Evolutionary conservation across 1,140 invertebrate species (phyloP).

Genomic region (Drosophila fuyamai): DNA sequence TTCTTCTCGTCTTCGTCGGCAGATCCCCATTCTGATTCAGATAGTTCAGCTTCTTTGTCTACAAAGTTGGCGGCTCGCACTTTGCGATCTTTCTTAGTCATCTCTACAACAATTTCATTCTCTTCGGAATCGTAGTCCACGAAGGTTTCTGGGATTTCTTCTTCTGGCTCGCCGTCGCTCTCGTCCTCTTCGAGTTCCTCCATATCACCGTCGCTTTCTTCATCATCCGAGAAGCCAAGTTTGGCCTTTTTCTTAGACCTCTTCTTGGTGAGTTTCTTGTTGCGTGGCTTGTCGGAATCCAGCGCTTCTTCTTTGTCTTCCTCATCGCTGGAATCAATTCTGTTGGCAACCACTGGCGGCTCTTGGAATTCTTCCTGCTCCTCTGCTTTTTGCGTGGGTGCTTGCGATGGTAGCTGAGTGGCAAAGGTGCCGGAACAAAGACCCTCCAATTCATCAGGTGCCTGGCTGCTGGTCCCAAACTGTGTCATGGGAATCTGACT

Average conservation of each 20-base stretch:
- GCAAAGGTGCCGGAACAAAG: slow-evolving; percentile 68
- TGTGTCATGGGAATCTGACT: slow-evolving; percentile 78
- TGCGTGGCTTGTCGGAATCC: slow-evolving; percentile 34
- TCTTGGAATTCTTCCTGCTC: not conserved
- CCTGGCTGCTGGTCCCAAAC: slow-evolving; percentile 22
- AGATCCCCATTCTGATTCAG: slow-evolving; percentile 91
- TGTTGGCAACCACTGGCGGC: slow-evolving; percentile 35
- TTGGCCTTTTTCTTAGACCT: slow-evolving; percentile 69
- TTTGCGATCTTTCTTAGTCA: slow-evolving; percentile 85
- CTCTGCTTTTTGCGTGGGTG: not conserved
- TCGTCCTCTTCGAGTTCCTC: slow-evolving; percentile 56
- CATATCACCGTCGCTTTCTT: slow-evolving; percentile 66
- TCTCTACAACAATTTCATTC: slow-evolving; percentile 86
- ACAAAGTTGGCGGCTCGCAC: slow-evolving; percentile 88
- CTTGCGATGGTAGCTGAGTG: slow-evolving; percentile 36
- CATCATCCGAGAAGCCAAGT: slow-evolving; percentile 82
- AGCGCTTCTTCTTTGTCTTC: slow-evolving; percentile 61
- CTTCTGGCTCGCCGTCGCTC: slow-evolving; percentile 75
- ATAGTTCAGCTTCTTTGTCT: slow-evolving; percentile 93
- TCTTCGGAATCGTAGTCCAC: slow-evolving; percentile 90
- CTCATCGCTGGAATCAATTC: slow-evolving; percentile 85
- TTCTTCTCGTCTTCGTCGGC: slow-evolving; percentile 91
- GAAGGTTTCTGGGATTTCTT: slow-evolving; percentile 85
- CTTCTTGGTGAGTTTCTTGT: slow-evolving; percentile 73
- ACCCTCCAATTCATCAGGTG: slow-evolving; percentile 56